phyloP scores from a whole-genome alignment of 2,888 invertebrate genomes.

The Philhelius pedissequus region DNA sequence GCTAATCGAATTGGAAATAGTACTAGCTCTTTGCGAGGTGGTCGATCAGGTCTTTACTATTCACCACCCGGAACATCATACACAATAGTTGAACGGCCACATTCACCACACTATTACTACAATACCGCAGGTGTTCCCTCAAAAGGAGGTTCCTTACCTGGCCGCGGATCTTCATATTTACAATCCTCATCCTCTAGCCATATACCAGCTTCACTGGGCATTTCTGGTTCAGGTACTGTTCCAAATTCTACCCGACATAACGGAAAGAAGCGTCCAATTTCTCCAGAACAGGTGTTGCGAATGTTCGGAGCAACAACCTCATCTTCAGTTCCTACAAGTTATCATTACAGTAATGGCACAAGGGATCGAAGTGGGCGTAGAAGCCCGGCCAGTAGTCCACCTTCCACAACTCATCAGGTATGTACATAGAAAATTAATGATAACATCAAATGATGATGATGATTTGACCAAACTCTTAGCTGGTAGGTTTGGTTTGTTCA shows the following conservation, averaged over 20 bases:
- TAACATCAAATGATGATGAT: background rate
- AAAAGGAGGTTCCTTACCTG: slow-evolving; percentile 78
- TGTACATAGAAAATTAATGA: background rate
- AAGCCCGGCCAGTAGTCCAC: slow-evolving; percentile 88
- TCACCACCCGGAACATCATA: slow-evolving; percentile 94
- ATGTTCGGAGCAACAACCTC: slow-evolving; percentile 82
- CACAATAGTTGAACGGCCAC: slow-evolving; percentile 91
- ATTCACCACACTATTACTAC: slow-evolving; percentile 83
- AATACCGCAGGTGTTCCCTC: slow-evolving; percentile 78
- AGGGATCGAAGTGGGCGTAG: slow-evolving; percentile 78
- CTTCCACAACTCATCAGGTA: slow-evolving; percentile 88
- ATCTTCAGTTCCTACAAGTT: slow-evolving; percentile 79
- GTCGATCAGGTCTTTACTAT: slow-evolving; percentile 87
- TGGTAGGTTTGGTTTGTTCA: background rate
- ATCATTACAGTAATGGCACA: slow-evolving; percentile 79
- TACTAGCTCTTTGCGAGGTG: slow-evolving; percentile 80
- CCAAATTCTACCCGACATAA: slow-evolving; percentile 79
- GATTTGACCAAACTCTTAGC: background rate
- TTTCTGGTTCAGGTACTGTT: slow-evolving; percentile 72
- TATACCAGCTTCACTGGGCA: slow-evolving; percentile 79
- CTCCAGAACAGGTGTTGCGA: slow-evolving; percentile 90
- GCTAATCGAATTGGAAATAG: slow-evolving; percentile 77
- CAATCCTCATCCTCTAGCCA: slow-evolving; percentile 82
- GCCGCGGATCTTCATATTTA: slow-evolving; percentile 84
- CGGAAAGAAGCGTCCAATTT: slow-evolving; percentile 88